Evolutionary conservation across 2,888 invertebrate genomes (phyloP), one percentile per base, ranked within the genome.

Genomic region (Eupsilia transversa): DNA sequence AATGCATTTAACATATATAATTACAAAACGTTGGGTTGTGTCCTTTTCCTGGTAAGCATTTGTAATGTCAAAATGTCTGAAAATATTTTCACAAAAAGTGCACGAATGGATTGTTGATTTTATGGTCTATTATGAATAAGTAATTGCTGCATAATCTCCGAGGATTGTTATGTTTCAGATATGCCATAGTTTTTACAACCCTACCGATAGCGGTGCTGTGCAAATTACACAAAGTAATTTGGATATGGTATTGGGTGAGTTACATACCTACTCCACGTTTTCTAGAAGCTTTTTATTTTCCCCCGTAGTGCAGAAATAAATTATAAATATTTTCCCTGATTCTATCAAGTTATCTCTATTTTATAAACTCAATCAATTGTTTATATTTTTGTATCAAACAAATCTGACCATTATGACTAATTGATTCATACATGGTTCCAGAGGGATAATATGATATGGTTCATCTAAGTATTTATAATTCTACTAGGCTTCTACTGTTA

Each of bases 231-330:
- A 97, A 94, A 97, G 97, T 92, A 98, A 98, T 96, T 97, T 99
- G 96, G 98, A 98, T 96, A 97, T 97, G 97, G 98, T 98, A 84
- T 96, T 98, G 97, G 98, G 98, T 98, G 95, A 97, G 97, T 91
- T 78, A 70, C 64, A 79, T 76, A 79, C 77, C 71, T 82, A 74
- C 57, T 80, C 75, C 80, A 84, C 83, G 78, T 86, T 83, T 88
- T 85, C 78, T 82, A 72, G 77, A 84, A 83, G 52, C 33, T 70
- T 76, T 63, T 60, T 43, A 59, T 35, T 54, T 46, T 69, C 63
- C 59, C 72, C 49, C 20, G 5, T 56, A 56, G 5, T 54, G n/a
- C 23, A 30, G 43, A 46, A 17, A 69, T 69, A 79, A 64, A 52
- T 30, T 38, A 57, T 10, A 52, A 20, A 43, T 33, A 14, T 20